Evolutionary conservation across 2,888 invertebrate species (phyloP).

Genomic region (Schizotus pectinicornis): DNA sequence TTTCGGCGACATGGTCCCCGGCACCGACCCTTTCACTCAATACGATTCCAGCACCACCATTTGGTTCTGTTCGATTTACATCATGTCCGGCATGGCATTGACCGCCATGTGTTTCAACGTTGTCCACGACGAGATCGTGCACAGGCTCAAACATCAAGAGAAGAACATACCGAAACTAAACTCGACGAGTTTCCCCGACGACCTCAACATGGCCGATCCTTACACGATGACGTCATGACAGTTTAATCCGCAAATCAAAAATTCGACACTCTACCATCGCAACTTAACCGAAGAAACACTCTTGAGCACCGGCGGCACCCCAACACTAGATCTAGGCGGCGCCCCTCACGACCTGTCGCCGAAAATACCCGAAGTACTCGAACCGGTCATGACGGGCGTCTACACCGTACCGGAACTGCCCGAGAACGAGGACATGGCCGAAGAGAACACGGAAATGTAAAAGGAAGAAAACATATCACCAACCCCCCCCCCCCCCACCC

Average conservation of each 20-base stretch:
- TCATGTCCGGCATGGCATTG: conserved; percentile 84
- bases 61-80: conserved; percentile 90
- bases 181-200: conserved; percentile 66
- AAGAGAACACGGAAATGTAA: conserved; percentile 58
- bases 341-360: conserved; percentile 49
- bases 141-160: conserved; percentile 72
- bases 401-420: conserved; percentile 65
- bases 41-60: conserved; percentile 74
- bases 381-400: conserved; percentile 61
- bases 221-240: conserved; percentile 78
- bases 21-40: conserved; percentile 63
- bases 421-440: conserved; percentile 60
- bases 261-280: conserved; percentile 65
- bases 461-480: conserved; percentile 17
- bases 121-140: conserved; percentile 86
- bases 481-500: neutral
- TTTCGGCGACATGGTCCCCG: conserved; percentile 85
- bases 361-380: conserved; percentile 56
- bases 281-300: conserved; percentile 67
- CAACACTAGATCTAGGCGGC: conserved; percentile 34
- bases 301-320: conserved; percentile 63
- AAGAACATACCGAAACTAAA: conserved; percentile 52
- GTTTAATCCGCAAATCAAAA: conserved; percentile 64
- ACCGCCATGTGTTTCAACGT: conserved; percentile 93
- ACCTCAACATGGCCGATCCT: conserved; percentile 68